Base-by-base conservation (phyloP, 2,113 vertebrate species). In the Atractosteus spatula region DNA sequence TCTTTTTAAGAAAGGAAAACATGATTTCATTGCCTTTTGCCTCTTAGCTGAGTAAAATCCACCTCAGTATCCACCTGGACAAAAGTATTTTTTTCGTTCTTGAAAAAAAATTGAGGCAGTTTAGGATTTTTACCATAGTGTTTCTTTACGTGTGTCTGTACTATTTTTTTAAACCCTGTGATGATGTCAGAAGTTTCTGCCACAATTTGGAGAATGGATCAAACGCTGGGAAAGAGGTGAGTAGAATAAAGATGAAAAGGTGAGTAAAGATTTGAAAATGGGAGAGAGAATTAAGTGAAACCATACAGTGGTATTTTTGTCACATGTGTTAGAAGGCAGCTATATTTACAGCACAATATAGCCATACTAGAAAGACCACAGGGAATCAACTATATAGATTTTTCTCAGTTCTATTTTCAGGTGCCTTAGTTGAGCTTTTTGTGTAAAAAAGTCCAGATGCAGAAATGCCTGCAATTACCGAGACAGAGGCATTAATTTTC, bases 211-310 rank as follows among this genome's bases (percentile, higher is more conserved):
- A 66, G 17, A 41, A 7, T 71, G 79, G 77, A 81, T 74, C 75
- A 79, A 77, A 66, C 61, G 7, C 3, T 42, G 43, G 5, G 42
- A 4, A 57, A 65, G 47, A 78, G 81, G 79, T 80, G 69, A 83
- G 81, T 77, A 56, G 41, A 3, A 65, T 44, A 43, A 59, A 12
- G 8, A 7, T 57, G 43, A 55, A 7, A 65, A 73, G 59, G 64
- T 74, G 17, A 47, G 61, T 55, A 63, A 29, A 55, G 8, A 55
- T 64, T 51, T 62, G 4, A 55, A 3, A 17, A 5, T 76, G 7
- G 17, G 17, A 29, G 17, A 29, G 17, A 29, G 17, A 41, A 13
- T n/a, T 41, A 41, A 45, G 3, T 57, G n/a, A 41, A 68, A 62
- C 14, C 61, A 29, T 41, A 42, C 5, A 45, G 17, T 41, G 42